Evolutionary conservation across 2,797 vertebrate species (phyloP).

Genomic region (Eleutherodactylus coqui): DNA sequence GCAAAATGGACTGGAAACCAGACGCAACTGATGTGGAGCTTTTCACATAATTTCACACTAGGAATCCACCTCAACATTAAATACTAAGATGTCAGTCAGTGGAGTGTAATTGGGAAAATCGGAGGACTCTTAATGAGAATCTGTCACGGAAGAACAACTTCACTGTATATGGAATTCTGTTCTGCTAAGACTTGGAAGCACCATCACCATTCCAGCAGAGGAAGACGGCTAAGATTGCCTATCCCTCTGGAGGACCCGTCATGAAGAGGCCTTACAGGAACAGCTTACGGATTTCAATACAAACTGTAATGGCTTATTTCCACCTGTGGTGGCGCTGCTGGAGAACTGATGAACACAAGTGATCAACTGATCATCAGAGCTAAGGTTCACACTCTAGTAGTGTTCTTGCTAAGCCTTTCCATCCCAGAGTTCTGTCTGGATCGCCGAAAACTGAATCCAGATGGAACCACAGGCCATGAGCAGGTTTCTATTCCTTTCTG

Average conservation of each 20-base stretch:
- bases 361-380: neutral
- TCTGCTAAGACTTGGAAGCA: neutral
- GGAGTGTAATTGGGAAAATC: neutral
- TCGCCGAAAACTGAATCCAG: no score
- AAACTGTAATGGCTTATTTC: neutral
- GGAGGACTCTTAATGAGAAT: neutral
- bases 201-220: neutral
- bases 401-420: no score
- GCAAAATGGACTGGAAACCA: neutral
- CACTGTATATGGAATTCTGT: slow-evolving; percentile 2
- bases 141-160: neutral
- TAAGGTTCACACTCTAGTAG: no score
- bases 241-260: neutral
- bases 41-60: neutral
- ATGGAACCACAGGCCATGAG: no score
- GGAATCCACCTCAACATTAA: neutral
- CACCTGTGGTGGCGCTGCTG: neutral
- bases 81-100: neutral
- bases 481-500: no score
- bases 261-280: no score
- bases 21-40: neutral
- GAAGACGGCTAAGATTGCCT: neutral
- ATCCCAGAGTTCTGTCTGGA: no score
- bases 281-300: no score
- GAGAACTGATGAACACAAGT: neutral